These are phyloP conservation scores for Aspidiotus destructor DNA, from an alignment of 2,888 invertebrate species.

Conservation along the genomic window DNA sequence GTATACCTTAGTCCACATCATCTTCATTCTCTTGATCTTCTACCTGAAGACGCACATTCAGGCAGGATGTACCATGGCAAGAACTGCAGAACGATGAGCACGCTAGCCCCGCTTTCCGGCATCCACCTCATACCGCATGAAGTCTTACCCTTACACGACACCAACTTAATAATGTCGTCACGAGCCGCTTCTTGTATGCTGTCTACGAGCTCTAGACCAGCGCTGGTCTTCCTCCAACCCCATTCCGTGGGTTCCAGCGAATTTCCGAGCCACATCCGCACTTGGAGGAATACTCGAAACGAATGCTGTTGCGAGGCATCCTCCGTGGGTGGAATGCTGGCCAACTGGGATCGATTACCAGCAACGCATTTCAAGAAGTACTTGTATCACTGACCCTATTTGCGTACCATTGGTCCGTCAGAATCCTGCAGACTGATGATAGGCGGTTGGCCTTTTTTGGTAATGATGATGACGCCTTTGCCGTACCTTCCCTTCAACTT, in stretches of 20 bases:
- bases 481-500: too few species aligned
- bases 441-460: too few species aligned
- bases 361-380: neutral
- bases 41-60: too few species aligned
- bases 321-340: neutral
- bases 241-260: neutral
- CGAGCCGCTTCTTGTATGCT: neutral
- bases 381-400: too few species aligned
- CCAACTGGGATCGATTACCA: neutral
- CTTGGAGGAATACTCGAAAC: neutral
- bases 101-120: neutral
- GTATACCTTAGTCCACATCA: too few species aligned
- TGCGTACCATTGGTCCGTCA: too few species aligned
- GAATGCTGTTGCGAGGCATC: neutral
- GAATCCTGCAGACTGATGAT: too few species aligned
- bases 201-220: neutral
- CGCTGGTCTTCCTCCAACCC: neutral
- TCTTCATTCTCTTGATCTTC: too few species aligned
- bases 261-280: neutral
- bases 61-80: too few species aligned
- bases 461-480: too few species aligned
- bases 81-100: too few species aligned
- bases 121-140: neutral
- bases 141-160: neutral
- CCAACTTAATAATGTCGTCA: neutral